These are phyloP conservation scores for Brachyopa scutellaris DNA, from an alignment of 2,888 invertebrate species.

Conservation along the genomic window DNA sequence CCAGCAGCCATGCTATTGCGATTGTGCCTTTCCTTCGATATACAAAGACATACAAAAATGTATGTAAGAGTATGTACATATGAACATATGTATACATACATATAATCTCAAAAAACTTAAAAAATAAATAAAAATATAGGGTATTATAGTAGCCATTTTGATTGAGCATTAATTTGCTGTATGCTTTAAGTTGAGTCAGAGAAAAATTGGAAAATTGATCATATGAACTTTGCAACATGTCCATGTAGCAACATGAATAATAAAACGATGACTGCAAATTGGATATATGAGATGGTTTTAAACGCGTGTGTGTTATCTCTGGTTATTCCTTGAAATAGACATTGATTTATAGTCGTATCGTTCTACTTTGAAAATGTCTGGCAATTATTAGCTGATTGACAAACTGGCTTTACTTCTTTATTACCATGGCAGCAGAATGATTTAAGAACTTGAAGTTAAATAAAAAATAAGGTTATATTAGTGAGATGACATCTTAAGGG, in stretches of 20 bases:
- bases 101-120: too few species aligned
- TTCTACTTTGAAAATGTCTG: neutral
- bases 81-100: too few species aligned
- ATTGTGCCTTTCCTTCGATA: too few species aligned
- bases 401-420: neutral
- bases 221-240: slow-evolving; percentile 13
- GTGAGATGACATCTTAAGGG: too few species aligned
- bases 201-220: slow-evolving; percentile 35
- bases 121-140: too few species aligned
- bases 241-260: slow-evolving; percentile 21
- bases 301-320: neutral
- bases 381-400: neutral
- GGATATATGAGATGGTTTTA: neutral
- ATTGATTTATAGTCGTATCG: neutral
- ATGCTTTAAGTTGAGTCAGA: slow-evolving; percentile 21
- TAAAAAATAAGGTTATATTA: too few species aligned
- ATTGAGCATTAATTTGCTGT: too few species aligned
- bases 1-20: too few species aligned
- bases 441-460: neutral
- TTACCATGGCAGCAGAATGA: neutral
- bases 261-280: slow-evolving; percentile 29
- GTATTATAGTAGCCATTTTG: too few species aligned
- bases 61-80: too few species aligned
- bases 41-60: too few species aligned
- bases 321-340: neutral